Evolutionary conservation across 2,888 invertebrate genomes (phyloP), one percentile per base, ranked within the genome.

Genomic region (Lochmaea capreae): DNA sequence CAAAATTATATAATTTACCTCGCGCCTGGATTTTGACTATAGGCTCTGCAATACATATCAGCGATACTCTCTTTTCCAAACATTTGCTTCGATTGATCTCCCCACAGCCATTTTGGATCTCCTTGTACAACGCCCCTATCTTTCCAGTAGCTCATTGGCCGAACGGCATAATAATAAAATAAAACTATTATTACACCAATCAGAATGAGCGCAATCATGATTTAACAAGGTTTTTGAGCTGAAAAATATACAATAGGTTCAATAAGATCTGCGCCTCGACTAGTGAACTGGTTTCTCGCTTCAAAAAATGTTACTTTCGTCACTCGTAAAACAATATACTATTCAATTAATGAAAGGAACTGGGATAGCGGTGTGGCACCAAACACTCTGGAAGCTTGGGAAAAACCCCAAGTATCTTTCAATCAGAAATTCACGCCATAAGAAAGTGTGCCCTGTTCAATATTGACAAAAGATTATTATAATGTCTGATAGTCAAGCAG

Each of bases 111-210:
- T 63, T 65, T 59, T 65, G 78, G 76, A 10, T 74, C 75, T n/a
- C 71, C 72, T 74, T 81, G 81, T 33, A 75, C 72, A 5, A 81
- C 78, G 12, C 78, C 78, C n/a, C 71, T 67, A 1, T 78, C 69
- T 49, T 66, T 78, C 81, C 81, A 81, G 57, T 77, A 78, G 18
- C n/a, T 71, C 69, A 74, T 75, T 0, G 77, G 79, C 59, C 69
- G 77, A 18, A 77, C 59, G 4, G 74, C 67, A 39, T 67, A 42
- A 42, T 71, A 76, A 46, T 77, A 77, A 43, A 75, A 75, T 16
- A 77, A 54, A 22, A 62, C 70, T 26, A 71, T 11, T 49, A 68
- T 9, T 8, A 69, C 54, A 16, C 43, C 58, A 14, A 58, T 59
- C 43, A 73, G 18, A 8, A 77, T 69, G 1, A 77, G 22, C n/a